Evolutionary conservation across 2,797 vertebrate genomes (phyloP), one percentile per base, ranked within the genome.

Genomic region (Coccyzus lansbergi): DNA sequence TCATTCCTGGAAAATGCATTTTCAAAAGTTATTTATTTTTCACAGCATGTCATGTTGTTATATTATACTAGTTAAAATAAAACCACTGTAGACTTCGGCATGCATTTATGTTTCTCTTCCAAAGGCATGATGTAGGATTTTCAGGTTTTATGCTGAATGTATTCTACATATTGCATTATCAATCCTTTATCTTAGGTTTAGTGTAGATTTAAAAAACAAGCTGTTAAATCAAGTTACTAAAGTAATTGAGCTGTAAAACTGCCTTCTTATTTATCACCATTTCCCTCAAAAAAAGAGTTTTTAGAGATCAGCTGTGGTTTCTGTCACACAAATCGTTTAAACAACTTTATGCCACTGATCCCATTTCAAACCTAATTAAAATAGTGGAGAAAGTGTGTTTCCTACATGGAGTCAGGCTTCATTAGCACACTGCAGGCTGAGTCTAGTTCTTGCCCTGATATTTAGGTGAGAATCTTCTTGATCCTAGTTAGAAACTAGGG

Each of bases 21-120:
- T 97, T 97, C 97, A 97, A 97, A 98, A 97, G 96, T 98, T 98
- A 98, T 97, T 98, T 98, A 97, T 97, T 98, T 97, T 97, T 97
- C 97, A 97, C 96, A 95, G 97, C 88, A 94, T 97, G 96, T 97
- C 97, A 97, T 93, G 96, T 97, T 98, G 97, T 97, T 98, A 97
- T 96, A 98, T 96, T 97, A 95, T 96, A 97, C 97, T 98, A 97
- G 97, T 98, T 98, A 97, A 97, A 98, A 98, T 97, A 98, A 97
- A 98, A 98, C 96, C 96, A 96, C 96, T 97, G 95, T 95, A 94
- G 95, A 91, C 91, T 97, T 97, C 92, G 5, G 95, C 92, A 96
- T 86, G 93, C 95, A 97, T 97, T 96, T 97, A 97, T 89, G 93
- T 97, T 96, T 97, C 93, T 94, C 63, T 95, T 94, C 92, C 97